Conservation (phyloP, 1,140 invertebrate species). For the Hycleus phaleratus region DNA sequence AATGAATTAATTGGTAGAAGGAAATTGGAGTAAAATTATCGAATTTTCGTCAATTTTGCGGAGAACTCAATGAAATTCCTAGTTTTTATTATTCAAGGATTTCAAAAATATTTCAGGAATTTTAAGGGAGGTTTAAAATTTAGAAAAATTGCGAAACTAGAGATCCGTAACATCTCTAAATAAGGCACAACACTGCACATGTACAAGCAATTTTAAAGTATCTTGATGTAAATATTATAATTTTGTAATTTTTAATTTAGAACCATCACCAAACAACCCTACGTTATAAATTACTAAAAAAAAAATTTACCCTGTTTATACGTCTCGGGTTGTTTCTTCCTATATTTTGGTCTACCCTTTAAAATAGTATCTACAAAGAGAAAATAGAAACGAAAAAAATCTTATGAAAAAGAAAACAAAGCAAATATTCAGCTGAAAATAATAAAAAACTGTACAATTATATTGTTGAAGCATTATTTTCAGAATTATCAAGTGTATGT, state of each 20-base stretch:
- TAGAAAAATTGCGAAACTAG: too few relatives aligned
- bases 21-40: too few relatives aligned
- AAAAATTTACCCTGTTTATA: conserved; percentile 49
- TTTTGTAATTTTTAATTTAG: not conserved
- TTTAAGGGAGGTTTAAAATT: too few relatives aligned
- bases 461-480: not conserved
- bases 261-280: conserved; percentile 2
- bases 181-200: not conserved
- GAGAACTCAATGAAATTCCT: too few relatives aligned
- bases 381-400: conserved; percentile 16
- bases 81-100: too few relatives aligned
- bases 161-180: not conserved
- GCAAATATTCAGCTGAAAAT: not conserved
- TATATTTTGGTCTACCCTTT: conserved; percentile 44
- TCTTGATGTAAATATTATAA: not conserved
- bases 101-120: too few relatives aligned
- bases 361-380: conserved; percentile 48
- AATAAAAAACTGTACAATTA: not conserved
- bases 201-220: not conserved
- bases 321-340: conserved; percentile 44
- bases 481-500: not conserved
- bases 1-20: too few relatives aligned
- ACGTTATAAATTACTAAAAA: conserved; percentile 2
- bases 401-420: not conserved
- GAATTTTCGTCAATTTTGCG: too few relatives aligned